Conservation (phyloP, 2,113 vertebrate species). For the Rostratula benghalensis region DNA sequence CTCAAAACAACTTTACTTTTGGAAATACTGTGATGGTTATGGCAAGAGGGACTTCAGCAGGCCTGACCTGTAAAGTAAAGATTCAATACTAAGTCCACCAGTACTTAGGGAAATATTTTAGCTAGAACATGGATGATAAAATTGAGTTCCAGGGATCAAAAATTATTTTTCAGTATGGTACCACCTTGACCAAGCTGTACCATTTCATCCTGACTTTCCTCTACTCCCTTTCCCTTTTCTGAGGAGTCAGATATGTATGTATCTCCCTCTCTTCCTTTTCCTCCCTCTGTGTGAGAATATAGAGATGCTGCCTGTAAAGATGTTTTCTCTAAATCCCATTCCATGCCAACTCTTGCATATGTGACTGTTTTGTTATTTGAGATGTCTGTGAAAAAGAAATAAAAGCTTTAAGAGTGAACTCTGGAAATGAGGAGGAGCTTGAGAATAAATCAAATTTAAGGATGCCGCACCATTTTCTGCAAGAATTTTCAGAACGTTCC, state of each 20-base stretch:
- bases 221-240: background rate
- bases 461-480: constrained; percentile 35
- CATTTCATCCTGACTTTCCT: background rate
- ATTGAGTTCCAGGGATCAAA: background rate
- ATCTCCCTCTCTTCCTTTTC: background rate
- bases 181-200: background rate
- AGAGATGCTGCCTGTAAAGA: constrained; percentile 45
- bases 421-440: background rate
- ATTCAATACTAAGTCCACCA: background rate
- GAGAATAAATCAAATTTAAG: constrained; percentile 2
- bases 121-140: background rate
- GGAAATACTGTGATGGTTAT: background rate
- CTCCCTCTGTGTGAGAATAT: constrained; percentile 15
- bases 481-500: background rate
- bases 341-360: constrained; percentile 36
- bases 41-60: background rate
- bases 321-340: constrained; percentile 29
- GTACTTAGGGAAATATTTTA: background rate
- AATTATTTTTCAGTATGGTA: background rate
- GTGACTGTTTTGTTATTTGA: constrained; percentile 72
- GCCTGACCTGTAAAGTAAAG: background rate
- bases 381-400: constrained; percentile 74
- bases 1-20: background rate
- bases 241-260: background rate
- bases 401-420: constrained; percentile 55